These are phyloP conservation scores for Lordiphosa stackelbergi DNA, from an alignment of 1,140 invertebrate genomes.

Conservation along the genomic window DNA sequence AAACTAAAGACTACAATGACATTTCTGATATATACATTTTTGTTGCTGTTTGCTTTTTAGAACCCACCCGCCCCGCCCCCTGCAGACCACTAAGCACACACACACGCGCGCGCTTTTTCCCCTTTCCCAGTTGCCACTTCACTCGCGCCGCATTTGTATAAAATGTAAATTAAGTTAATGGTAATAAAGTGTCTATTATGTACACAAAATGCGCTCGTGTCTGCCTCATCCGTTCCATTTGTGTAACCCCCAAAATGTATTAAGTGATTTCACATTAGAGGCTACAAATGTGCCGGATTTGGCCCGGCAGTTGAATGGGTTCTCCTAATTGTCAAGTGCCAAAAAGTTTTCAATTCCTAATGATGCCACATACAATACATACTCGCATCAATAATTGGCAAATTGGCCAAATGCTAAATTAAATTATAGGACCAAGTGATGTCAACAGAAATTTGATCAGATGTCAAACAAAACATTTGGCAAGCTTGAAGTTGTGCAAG, in stretches of 20 bases:
- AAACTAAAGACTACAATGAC: not conserved
- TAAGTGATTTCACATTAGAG: constrained; percentile 62
- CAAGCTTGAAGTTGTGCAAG: not conserved
- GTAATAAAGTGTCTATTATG: constrained; percentile 73
- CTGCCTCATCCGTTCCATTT: constrained; percentile 2
- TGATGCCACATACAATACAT: constrained; percentile 5
- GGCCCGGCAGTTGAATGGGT: too few relatives aligned
- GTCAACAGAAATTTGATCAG: constrained; percentile 5
- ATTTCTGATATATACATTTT: not conserved
- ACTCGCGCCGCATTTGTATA: constrained; percentile 63
- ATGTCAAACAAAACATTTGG: constrained; percentile 5
- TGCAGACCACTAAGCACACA: constrained; percentile 1
- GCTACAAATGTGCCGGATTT: constrained; percentile 1
- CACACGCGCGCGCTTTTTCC: constrained; percentile 24
- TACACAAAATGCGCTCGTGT: constrained; percentile 4
- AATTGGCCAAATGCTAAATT: constrained; percentile 6
- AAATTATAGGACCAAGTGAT: constrained; percentile 6
- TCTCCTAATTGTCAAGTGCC: too few relatives aligned
- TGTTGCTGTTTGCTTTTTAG: constrained; percentile 7
- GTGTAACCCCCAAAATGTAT: constrained; percentile 35
- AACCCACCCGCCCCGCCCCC: not conserved
- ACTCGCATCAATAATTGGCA: constrained; percentile 15
- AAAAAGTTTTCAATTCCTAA: too few relatives aligned
- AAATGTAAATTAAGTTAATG: constrained; percentile 73
- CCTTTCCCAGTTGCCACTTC: constrained; percentile 43